These are phyloP conservation scores for Microcebus lehilahytsara DNA, from an alignment of 2,113 vertebrate species.

Conservation along the genomic window DNA sequence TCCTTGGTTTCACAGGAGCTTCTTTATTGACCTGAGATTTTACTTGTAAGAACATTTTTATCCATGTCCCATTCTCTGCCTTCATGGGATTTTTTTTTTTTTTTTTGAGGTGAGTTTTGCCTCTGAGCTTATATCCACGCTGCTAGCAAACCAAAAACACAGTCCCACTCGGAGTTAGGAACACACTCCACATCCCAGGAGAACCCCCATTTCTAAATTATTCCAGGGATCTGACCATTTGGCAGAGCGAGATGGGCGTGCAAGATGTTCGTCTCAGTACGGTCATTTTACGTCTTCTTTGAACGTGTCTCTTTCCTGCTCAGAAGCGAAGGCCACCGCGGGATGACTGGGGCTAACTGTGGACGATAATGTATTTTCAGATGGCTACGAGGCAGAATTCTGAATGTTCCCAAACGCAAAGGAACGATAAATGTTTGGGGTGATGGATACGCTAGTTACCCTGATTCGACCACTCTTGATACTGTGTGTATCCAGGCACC, in stretches of 20 bases:
- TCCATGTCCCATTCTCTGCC: background rate
- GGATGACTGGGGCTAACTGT: background rate
- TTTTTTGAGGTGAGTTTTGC: background rate
- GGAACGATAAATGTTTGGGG: no score
- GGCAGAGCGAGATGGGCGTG: background rate
- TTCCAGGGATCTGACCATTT: background rate
- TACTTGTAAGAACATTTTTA: background rate
- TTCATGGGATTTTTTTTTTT: background rate
- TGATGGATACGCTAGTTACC: no score
- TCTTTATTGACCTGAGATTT: background rate
- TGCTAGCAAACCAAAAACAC: background rate
- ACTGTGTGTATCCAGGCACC: background rate
- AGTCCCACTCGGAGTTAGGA: background rate
- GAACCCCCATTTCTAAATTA: background rate
- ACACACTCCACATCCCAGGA: rapidly evolving
- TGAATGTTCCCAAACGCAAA: background rate
- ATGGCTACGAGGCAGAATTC: background rate
- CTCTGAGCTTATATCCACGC: background rate
- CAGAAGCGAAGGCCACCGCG: background rate
- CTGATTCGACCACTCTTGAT: no score
- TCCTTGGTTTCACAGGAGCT: background rate
- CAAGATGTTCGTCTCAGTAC: background rate
- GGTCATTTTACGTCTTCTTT: background rate
- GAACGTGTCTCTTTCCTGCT: background rate
- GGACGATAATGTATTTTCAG: background rate